phyloP scores from a whole-genome alignment of 2,888 invertebrate genomes.

The Hoplodrina blanda region DNA sequence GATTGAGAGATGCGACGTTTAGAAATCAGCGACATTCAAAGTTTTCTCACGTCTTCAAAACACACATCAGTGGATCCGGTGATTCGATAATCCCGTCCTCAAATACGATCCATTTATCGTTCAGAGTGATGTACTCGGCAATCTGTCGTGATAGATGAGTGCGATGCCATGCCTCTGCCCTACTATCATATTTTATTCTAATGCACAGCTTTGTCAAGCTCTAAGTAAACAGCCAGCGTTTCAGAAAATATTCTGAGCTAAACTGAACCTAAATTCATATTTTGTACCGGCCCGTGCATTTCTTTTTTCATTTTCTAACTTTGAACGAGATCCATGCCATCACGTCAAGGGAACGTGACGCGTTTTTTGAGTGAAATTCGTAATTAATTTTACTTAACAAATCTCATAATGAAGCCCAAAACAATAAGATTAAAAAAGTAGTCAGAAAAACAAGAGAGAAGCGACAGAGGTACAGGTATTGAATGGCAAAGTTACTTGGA shows the following conservation, averaged over 20 bases:
- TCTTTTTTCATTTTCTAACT: slow-evolving; percentile 18
- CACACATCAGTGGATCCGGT: slow-evolving; percentile 53
- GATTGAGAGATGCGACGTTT: slow-evolving; percentile 24
- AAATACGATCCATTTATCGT: slow-evolving; percentile 70
- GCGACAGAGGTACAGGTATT: slow-evolving; percentile 63
- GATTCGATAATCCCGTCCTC: slow-evolving; percentile 67
- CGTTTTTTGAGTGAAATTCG: slow-evolving; percentile 58
- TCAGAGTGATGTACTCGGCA: slow-evolving; percentile 63
- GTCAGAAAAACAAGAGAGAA: slow-evolving; percentile 68
- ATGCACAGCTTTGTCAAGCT: slow-evolving; percentile 52
- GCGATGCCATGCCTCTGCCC: slow-evolving; percentile 46
- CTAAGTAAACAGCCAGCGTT: slow-evolving; percentile 17
- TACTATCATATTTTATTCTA: slow-evolving; percentile 66
- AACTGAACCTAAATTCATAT: neutral
- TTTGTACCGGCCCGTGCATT: slow-evolving; percentile 4
- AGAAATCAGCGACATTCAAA: slow-evolving; percentile 21
- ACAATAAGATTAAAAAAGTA: slow-evolving; percentile 69
- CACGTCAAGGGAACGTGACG: slow-evolving; percentile 57
- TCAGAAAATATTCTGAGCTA: slow-evolving; percentile 2
- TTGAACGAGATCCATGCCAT: slow-evolving; percentile 37
- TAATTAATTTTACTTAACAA: slow-evolving; percentile 70
- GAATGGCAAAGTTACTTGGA: slow-evolving; percentile 54
- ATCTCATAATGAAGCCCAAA: slow-evolving; percentile 66
- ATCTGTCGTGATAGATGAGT: slow-evolving; percentile 67
- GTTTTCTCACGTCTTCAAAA: slow-evolving; percentile 53